Evolutionary conservation across 2,888 invertebrate genomes (phyloP), one percentile per base, ranked within the genome.

Genomic region (Ernsta delagoae): DNA sequence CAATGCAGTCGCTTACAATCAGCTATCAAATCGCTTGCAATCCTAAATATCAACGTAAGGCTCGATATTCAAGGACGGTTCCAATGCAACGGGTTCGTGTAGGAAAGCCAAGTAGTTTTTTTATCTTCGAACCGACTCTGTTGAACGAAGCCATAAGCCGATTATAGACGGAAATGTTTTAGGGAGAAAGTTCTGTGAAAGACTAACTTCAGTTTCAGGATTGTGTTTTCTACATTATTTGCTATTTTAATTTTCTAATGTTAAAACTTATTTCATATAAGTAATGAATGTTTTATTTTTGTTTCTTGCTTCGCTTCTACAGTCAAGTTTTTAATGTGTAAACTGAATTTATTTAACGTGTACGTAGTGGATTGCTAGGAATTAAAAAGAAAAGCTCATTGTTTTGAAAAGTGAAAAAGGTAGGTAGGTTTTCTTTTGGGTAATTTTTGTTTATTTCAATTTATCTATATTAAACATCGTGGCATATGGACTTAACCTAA

Each of bases 51-150:
- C 80, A 75, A 77, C 75, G 74, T 68, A 70, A 75, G 74, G 74
- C 72, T 74, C 77, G 75, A 77, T 76, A 77, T 78, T 79, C 72
- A 77, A 78, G 77, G 80, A 78, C 78, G 75, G 74, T 77, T 75
- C 78, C 74, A 74, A 77, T 77, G 75, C 74, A 77, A 74, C 77
- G 75, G 79, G 81, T 78, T 80, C 16, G 7, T 80, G 79, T 85
- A 45, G 80, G 82, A 80, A 83, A 83, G 81, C 83, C 79, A 82
- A 31, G 79, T 87, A 12, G 48, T 88, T 88, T 74, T 88, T 48
- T 86, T 86, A 83, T 83, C 75, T 79, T 74, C 81, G 79, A 82
- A 80, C 81, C 59, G 16, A 45, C 50, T 57, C 53, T 69, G 63
- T 59, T 53, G 59, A 59, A 69, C 57, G 56, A 45, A 45, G 63